Conservation (phyloP, 2,888 invertebrate species). For the Altica lythri region DNA sequence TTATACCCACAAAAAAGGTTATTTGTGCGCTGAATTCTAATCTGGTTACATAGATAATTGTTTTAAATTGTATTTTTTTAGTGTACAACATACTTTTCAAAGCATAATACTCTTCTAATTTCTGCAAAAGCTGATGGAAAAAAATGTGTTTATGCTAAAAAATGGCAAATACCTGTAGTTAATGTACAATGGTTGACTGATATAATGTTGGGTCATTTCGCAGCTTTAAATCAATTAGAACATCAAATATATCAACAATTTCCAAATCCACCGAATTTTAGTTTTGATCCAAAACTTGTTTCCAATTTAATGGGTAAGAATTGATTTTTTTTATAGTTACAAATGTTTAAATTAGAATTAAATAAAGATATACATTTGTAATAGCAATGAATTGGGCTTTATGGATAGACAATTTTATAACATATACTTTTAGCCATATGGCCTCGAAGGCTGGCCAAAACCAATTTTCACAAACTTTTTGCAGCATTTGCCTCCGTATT, state of each 20-base stretch:
- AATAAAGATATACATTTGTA: too few relatives aligned
- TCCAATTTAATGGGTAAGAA: slow-evolving; percentile 87
- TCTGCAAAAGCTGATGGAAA: slow-evolving; percentile 82
- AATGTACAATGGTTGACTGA: slow-evolving; percentile 94
- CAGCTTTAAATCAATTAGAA: slow-evolving; percentile 79
- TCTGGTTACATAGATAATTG: too few relatives aligned
- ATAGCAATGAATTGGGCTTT: too few relatives aligned
- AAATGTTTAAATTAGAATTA: too few relatives aligned
- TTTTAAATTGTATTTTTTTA: slow-evolving; percentile 46
- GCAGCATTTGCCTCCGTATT: too few relatives aligned
- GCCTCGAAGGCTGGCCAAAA: too few relatives aligned
- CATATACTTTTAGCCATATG: too few relatives aligned
- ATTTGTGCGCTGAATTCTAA: too few relatives aligned
- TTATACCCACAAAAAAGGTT: too few relatives aligned
- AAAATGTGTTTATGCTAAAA: slow-evolving; percentile 87
- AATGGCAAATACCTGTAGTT: slow-evolving; percentile 90
- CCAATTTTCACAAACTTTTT: too few relatives aligned
- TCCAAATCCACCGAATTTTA: slow-evolving; percentile 72
- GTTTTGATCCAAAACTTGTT: slow-evolving; percentile 84
- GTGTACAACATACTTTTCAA: slow-evolving; percentile 75
- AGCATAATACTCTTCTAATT: slow-evolving; percentile 77
- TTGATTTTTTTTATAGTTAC: background rate
- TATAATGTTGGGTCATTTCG: slow-evolving; percentile 85
- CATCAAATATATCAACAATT: slow-evolving; percentile 88
- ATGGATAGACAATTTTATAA: too few relatives aligned